A percentile compares a stretch with the other conserved stretches of the same genome.
Conservation (phyloP, 2,888 invertebrate genomes). For the Ichneumoninae sp. region DNA sequence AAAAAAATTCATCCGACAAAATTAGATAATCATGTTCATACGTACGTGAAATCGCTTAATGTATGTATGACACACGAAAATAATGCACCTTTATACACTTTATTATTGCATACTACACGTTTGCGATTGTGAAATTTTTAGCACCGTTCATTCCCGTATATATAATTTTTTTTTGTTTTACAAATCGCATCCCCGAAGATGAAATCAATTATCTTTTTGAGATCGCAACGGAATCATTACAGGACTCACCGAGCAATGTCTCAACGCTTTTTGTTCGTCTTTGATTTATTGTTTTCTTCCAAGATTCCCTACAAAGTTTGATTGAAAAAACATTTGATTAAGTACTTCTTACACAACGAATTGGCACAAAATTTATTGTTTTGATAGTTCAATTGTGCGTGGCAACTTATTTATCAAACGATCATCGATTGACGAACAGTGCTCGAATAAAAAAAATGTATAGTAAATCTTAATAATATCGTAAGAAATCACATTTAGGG, state of each 20-base stretch:
- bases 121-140: constrained; percentile 63
- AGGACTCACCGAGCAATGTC: not conserved
- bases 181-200: constrained; percentile 19
- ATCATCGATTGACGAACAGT: constrained; percentile 31
- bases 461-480: constrained; percentile 16
- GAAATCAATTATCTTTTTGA: not conserved
- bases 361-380: constrained; percentile 66
- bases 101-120: constrained; percentile 80
- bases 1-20: constrained; percentile 9
- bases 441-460: not conserved
- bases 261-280: not conserved
- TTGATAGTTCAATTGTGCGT: constrained; percentile 55
- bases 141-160: constrained; percentile 36
- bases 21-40: constrained; percentile 25
- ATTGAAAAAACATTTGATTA: constrained; percentile 45
- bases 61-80: constrained; percentile 71
- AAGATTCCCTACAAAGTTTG: constrained; percentile 24
- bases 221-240: not conserved
- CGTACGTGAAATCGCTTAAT: constrained; percentile 3
- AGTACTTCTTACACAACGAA: constrained; percentile 16
- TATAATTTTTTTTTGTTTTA: constrained; percentile 8
- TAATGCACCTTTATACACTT: constrained; percentile 72
- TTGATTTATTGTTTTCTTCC: not conserved
- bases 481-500: constrained; percentile 55
- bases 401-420: constrained; percentile 29